Percentiles rank a stretch among this genome's conserved stretches.
Evolutionary conservation across 2,113 vertebrate species (phyloP).

Genomic region (Pelecanus crispus): DNA sequence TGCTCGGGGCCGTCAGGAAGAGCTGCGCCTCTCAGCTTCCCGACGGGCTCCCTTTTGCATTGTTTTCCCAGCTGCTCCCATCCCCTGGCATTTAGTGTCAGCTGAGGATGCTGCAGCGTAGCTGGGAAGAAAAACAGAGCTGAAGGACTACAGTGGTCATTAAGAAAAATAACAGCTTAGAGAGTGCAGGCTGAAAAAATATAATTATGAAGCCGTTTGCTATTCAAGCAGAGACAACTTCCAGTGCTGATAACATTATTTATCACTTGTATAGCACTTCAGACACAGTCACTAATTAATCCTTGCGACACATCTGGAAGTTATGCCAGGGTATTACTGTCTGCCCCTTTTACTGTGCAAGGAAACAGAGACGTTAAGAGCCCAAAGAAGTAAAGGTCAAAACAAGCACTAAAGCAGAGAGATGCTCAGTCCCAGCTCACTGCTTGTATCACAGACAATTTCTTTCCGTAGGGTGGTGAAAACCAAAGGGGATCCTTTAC

Average conservation of each 20-base stretch:
- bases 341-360: not conserved
- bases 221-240: conserved; percentile 57
- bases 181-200: conserved; percentile 13
- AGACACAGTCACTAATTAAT: conserved; percentile 33
- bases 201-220: conserved; percentile 8
- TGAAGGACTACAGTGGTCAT: not conserved
- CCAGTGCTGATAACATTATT: conserved; percentile 28
- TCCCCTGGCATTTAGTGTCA: conserved; percentile 24
- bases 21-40: not conserved
- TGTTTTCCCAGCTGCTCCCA: conserved; percentile 33
- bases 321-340: not conserved
- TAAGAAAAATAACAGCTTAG: conserved; percentile 48
- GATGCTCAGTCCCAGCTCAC: not conserved
- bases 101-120: not conserved
- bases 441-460: not conserved
- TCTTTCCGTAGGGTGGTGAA: not conserved
- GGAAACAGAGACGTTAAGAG: not conserved
- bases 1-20: fast-evolving
- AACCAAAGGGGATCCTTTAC: not conserved
- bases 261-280: conserved; percentile 10
- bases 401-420: not conserved
- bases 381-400: not conserved
- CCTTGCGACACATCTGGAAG: not conserved
- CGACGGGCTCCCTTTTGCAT: not conserved
- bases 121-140: conserved; percentile 9